Conservation (phyloP, 2,888 invertebrate species). For the Eupithecia pulchellata region DNA sequence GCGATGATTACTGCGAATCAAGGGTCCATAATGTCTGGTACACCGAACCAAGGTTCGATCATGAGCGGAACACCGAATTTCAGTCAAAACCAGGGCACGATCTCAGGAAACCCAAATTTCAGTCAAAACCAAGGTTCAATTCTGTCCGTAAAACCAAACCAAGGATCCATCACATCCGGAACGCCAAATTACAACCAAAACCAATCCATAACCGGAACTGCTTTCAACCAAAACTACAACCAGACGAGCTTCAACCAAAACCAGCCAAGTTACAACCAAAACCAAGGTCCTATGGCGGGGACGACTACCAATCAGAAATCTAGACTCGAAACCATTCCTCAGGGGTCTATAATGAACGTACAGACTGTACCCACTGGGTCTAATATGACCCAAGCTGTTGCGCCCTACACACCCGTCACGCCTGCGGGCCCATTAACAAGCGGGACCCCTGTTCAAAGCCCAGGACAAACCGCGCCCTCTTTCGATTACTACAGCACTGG, state of each 20-base stretch:
- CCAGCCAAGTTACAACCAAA: conserved; percentile 46
- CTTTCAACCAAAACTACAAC: conserved; percentile 57
- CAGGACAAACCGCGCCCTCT: conserved; percentile 23
- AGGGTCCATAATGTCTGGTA: conserved; percentile 11
- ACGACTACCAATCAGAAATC: conserved; percentile 52
- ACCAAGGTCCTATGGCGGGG: conserved; percentile 58
- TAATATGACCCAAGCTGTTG: conserved; percentile 42
- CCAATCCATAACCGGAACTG: conserved; percentile 55
- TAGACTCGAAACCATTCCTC: conserved; percentile 72
- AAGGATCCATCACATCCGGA: conserved; percentile 13
- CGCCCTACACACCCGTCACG: conserved; percentile 49
- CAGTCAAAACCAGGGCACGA: background rate
- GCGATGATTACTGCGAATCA: conserved; percentile 9
- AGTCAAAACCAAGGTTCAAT: conserved; percentile 12
- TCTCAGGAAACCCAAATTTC: conserved; percentile 3
- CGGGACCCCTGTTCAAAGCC: conserved; percentile 43
- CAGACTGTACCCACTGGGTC: conserved; percentile 53
- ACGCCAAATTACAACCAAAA: conserved; percentile 20
- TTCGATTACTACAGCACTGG: conserved; percentile 15
- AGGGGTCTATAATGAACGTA: conserved; percentile 67
- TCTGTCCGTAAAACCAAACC: conserved; percentile 20
- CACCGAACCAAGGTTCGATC: conserved; percentile 12
- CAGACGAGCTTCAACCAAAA: conserved; percentile 33
- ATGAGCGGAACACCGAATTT: conserved; percentile 13
- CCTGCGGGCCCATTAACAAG: conserved; percentile 54